These are phyloP conservation scores for Centroberyx gerrardi DNA, from an alignment of 2,797 vertebrate genomes.

Conservation along the genomic window DNA sequence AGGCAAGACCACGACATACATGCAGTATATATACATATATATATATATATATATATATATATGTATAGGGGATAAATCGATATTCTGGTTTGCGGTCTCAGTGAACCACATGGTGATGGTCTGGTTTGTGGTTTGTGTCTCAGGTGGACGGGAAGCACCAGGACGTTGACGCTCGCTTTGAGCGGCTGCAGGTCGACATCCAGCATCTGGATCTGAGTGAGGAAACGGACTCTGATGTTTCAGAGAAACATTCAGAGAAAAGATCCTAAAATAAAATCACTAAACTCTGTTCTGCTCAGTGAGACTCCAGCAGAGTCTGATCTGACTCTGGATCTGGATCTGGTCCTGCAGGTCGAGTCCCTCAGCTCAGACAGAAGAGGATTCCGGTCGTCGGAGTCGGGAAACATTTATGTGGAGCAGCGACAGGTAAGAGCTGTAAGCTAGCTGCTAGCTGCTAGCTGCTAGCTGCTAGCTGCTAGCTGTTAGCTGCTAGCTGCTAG, in stretches of 20 bases:
- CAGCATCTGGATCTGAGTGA: slow-evolving; percentile 95
- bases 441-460: no score
- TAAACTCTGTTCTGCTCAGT: no score
- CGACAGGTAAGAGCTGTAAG: slow-evolving; percentile 87
- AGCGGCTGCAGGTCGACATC: slow-evolving; percentile 97
- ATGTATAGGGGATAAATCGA: no score
- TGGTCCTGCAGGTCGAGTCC: slow-evolving; percentile 87
- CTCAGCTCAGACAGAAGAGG: slow-evolving; percentile 84
- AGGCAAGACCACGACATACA: slow-evolving; percentile 86
- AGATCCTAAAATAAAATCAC: no score
- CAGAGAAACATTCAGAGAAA: no score
- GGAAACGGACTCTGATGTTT: no score
- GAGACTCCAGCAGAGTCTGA: no score
- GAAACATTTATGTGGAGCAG: slow-evolving; percentile 96
- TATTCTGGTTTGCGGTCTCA: no score
- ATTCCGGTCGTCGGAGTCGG: slow-evolving; percentile 93
- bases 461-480: no score
- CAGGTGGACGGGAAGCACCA: slow-evolving; percentile 97
- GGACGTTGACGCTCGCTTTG: slow-evolving; percentile 85
- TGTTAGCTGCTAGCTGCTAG: no score
- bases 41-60: no score
- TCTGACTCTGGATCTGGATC: background rate
- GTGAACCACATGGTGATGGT: background rate
- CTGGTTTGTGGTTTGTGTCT: slow-evolving; percentile 33
- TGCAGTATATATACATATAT: background rate